A percentile compares a stretch with the other conserved stretches of the same genome.
Evolutionary conservation across 2,797 vertebrate genomes (phyloP).

Genomic region (Anguilla pacifica): DNA sequence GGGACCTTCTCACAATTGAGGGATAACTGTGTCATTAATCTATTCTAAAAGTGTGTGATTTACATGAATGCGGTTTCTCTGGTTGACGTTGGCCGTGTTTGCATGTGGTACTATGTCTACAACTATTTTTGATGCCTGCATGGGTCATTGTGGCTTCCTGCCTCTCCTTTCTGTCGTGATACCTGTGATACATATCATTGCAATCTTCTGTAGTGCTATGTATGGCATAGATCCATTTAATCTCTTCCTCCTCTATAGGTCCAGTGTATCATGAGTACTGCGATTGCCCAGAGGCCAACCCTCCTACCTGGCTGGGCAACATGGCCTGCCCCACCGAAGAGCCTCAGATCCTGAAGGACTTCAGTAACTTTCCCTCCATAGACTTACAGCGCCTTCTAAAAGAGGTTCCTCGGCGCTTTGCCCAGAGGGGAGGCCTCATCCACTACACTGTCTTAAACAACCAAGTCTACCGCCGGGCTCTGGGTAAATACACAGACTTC

Average conservation of each 20-base stretch:
- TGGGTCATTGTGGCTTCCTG: neutral
- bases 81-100: neutral
- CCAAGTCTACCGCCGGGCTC: slow-evolving; percentile 78
- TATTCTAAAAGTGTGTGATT: too few species aligned
- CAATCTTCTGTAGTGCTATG: neutral
- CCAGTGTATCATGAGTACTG: slow-evolving; percentile 91
- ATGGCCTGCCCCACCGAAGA: slow-evolving; percentile 81
- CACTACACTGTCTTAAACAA: slow-evolving; percentile 86
- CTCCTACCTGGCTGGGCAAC: slow-evolving; percentile 72
- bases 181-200: neutral
- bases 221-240: neutral
- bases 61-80: neutral
- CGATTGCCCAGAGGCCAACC: slow-evolving; percentile 79
- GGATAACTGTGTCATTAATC: neutral
- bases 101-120: neutral
- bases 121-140: neutral
- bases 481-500: slow-evolving; percentile 94
- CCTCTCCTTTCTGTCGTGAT: neutral
- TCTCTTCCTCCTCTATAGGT: slow-evolving; percentile 60
- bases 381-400: slow-evolving; percentile 78
- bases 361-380: slow-evolving; percentile 78
- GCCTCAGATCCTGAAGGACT: slow-evolving; percentile 81
- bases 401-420: slow-evolving; percentile 81
- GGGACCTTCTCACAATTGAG: too few species aligned
- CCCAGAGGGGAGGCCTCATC: slow-evolving; percentile 82